These are phyloP conservation scores for Sycon ciliatum DNA, from an alignment of 37 sponge, comb jelly and placozoan species.

Conservation along the genomic window DNA sequence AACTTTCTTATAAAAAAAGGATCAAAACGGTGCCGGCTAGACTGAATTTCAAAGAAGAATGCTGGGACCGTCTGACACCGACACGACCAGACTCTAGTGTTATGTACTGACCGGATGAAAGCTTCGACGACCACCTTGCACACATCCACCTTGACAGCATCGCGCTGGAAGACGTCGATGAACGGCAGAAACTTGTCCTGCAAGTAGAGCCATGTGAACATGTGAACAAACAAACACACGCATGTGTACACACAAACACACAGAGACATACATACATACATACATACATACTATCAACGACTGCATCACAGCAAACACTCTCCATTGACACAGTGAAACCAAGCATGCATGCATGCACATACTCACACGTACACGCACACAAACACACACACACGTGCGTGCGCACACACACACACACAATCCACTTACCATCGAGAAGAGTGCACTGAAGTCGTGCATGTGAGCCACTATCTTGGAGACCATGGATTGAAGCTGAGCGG, in stretches of 20 bases:
- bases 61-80: background rate
- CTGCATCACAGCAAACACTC: too few species aligned
- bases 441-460: conserved; percentile 54
- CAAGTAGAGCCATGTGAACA: background rate
- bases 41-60: background rate
- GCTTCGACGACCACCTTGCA: conserved; percentile 56
- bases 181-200: conserved; percentile 93
- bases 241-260: too few species aligned
- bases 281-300: too few species aligned
- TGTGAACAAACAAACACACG: too few species aligned
- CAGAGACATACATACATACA: too few species aligned
- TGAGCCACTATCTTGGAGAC: conserved; percentile 63
- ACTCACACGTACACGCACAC: too few species aligned
- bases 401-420: too few species aligned
- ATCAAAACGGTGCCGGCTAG: too few species aligned
- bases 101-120: conserved; percentile 47
- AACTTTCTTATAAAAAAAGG: too few species aligned
- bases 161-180: conserved; percentile 89
- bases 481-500: conserved; percentile 51
- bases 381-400: too few species aligned
- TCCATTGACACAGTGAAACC: too few species aligned
- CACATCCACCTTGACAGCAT: conserved; percentile 82
- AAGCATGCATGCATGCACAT: too few species aligned
- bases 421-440: conserved; percentile 81
- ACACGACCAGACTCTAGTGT: background rate